These are phyloP conservation scores for Psophia crepitans DNA, from an alignment of 2,113 vertebrate genomes.

Conservation along the genomic window DNA sequence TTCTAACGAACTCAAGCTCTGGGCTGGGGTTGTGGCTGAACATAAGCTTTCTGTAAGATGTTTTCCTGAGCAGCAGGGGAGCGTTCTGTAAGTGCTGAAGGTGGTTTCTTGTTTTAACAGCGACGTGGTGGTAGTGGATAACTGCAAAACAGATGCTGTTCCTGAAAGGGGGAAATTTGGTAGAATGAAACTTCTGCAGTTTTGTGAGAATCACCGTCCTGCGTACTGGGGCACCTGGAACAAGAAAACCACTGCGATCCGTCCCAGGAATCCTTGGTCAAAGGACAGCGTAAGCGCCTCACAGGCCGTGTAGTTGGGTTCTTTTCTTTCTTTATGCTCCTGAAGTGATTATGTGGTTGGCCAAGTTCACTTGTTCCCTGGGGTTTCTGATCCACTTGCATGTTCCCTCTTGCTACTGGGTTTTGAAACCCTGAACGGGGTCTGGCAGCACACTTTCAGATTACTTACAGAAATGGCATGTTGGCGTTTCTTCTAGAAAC, in stretches of 20 bases:
- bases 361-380: not conserved
- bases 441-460: accelerated
- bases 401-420: not conserved
- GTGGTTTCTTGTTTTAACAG: slow-evolving; percentile 32
- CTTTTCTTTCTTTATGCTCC: not conserved
- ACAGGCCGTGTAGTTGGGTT: accelerated
- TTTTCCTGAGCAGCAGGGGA: not conserved
- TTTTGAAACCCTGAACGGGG: not conserved
- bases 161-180: slow-evolving; percentile 82
- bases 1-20: not conserved
- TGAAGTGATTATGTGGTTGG: not conserved
- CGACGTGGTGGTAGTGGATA: slow-evolving; percentile 76
- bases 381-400: not conserved
- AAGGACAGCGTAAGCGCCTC: slow-evolving; percentile 82
- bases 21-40: not conserved
- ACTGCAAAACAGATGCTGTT: slow-evolving; percentile 63
- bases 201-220: slow-evolving; percentile 91
- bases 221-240: slow-evolving; percentile 98
- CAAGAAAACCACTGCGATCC: slow-evolving; percentile 79
- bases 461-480: not conserved
- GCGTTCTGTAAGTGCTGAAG: not conserved
- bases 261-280: slow-evolving; percentile 81
- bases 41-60: not conserved
- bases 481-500: slow-evolving; percentile 68
- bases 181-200: slow-evolving; percentile 94